These are phyloP conservation scores for Apotomis capreana DNA, from an alignment of 2,888 invertebrate genomes.

Conservation along the genomic window DNA sequence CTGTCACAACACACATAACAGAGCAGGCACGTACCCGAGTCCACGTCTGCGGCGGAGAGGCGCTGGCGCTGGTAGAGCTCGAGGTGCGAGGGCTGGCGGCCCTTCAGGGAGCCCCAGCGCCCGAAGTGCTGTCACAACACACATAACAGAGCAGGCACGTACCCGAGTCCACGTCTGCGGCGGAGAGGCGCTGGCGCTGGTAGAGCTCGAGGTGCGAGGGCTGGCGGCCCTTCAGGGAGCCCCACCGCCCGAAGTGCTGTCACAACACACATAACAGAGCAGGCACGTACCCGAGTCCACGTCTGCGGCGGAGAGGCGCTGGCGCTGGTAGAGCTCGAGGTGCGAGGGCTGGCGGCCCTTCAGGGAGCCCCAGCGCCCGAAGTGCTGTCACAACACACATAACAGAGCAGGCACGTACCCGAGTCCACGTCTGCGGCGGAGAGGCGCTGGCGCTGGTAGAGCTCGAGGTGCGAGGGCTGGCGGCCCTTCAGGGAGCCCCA, in stretches of 20 bases:
- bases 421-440: slow-evolving; percentile 75
- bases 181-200: slow-evolving; percentile 70
- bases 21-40: slow-evolving; percentile 60
- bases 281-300: slow-evolving; percentile 65
- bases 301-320: slow-evolving; percentile 72
- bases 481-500: slow-evolving; percentile 92
- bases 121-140: slow-evolving; percentile 81
- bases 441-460: slow-evolving; percentile 71
- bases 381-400: slow-evolving; percentile 65
- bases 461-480: slow-evolving; percentile 85
- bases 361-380: slow-evolving; percentile 91
- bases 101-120: slow-evolving; percentile 92
- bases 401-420: slow-evolving; percentile 52
- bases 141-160: slow-evolving; percentile 9
- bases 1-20: too few relatives aligned
- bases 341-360: slow-evolving; percentile 88
- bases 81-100: slow-evolving; percentile 86
- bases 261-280: too few relatives aligned
- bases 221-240: slow-evolving; percentile 89
- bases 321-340: slow-evolving; percentile 76
- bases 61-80: slow-evolving; percentile 74
- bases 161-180: slow-evolving; percentile 76
- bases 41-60: slow-evolving; percentile 71
- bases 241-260: slow-evolving; percentile 85
- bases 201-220: slow-evolving; percentile 84